Base-by-base conservation (phyloP, 1,140 invertebrate genomes). In the Conopomorpha cramerella region DNA sequence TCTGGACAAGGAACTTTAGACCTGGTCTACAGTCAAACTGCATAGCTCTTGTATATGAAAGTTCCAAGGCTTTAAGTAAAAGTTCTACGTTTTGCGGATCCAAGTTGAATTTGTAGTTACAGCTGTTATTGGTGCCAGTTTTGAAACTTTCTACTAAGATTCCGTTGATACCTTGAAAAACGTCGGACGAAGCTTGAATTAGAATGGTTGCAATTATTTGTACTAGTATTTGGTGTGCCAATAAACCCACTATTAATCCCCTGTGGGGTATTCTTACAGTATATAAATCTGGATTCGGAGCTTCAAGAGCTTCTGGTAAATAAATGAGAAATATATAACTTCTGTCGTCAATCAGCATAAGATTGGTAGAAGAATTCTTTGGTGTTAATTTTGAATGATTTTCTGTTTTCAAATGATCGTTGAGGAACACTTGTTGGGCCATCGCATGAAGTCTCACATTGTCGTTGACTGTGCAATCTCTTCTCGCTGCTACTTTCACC, bases 271-370 rank as follows among this genome's bases (percentile, higher is more conserved):
- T 91, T 43, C 91, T 84, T 17, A 87, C 85, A 18, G 86, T 86
- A 51, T 90, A 91, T 37, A 91, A 80, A 45, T 93, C 91, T 23
- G 90, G 86, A 67, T 92, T 88, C 25, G 86, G 71, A 46, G 84
- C 83, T 42, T 87, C 81, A 17, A 84, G 81, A 42, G 88, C 81
- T 41, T 88, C 86, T 25, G 90, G 84, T 13, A 92, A 86, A 72
- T 94, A 95, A 16, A 96, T 79, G 12, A 96, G 81, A 59, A 96
- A 94, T 32, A 95, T 90, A 66, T 93, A 96, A 43, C 92, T 94
- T 51, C 91, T 82, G 51, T 91, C 89, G 54, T 88, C 89, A 2
- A 82, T 81, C 30, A 82, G 51, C 44, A 78, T 67, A 37, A 57
- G 36, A 38, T 73, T 73, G 46, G 77, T 72, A 3, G 51, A 51